Evolutionary conservation across 1,140 invertebrate species (phyloP).

Genomic region (Drosophila seguyi): DNA sequence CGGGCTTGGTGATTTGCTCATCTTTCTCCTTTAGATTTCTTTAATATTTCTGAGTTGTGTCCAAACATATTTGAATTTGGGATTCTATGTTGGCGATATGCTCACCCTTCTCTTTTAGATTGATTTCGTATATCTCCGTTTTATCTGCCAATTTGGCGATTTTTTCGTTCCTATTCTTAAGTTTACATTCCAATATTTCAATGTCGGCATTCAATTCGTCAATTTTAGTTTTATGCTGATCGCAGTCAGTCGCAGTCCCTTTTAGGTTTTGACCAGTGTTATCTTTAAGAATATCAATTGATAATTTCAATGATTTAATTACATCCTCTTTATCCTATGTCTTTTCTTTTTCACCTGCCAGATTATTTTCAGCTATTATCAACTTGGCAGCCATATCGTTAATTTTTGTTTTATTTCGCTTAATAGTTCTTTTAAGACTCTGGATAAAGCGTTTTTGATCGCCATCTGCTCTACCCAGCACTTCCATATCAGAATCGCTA

Average conservation of each 20-base stretch:
- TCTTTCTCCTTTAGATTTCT: not conserved
- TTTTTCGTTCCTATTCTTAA: not conserved
- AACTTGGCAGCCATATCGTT: not conserved
- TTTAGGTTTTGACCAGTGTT: not conserved
- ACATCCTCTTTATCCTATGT: not conserved
- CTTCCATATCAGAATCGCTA: not conserved
- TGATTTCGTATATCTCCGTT: not conserved
- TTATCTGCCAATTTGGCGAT: not conserved
- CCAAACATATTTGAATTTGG: not conserved
- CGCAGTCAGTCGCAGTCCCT: not conserved
- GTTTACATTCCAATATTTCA: conserved; percentile 5
- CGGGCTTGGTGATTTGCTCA: not conserved
- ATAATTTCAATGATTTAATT: conserved; percentile 6
- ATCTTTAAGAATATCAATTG: not conserved
- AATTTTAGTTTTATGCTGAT: not conserved
- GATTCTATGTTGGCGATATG: not conserved
- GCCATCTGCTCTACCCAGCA: not conserved
- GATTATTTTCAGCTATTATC: not conserved
- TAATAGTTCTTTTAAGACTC: not conserved
- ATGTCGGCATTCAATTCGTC: not conserved
- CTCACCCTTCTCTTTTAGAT: conserved; percentile 1
- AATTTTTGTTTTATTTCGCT: not conserved
- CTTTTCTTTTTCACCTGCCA: conserved; percentile 1
- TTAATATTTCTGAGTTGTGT: not conserved
- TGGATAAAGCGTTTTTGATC: not conserved